Conservation (phyloP, 2,797 vertebrate genomes). For the Parauchenoglanis ngamensis region DNA sequence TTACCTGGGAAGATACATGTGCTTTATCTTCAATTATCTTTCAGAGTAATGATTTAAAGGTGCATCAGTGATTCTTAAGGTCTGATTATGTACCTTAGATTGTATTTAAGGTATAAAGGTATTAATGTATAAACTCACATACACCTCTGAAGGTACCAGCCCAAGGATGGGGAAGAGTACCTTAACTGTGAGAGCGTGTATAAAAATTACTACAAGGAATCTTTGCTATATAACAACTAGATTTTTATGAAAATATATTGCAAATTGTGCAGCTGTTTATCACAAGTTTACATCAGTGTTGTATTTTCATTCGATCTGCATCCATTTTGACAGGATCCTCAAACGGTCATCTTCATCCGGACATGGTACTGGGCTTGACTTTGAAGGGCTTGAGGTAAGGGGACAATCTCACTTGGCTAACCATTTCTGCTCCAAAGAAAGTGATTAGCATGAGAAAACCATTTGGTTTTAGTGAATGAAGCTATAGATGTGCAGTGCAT, state of each 20-base stretch:
- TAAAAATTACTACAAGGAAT: neutral
- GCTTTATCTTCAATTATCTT: neutral
- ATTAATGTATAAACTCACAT: neutral
- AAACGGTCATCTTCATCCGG: conserved; percentile 43
- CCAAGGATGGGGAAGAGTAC: neutral
- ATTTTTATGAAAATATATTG: neutral
- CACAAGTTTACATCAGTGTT: conserved; percentile 14
- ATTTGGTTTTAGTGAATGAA: conserved; percentile 34
- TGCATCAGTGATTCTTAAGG: neutral
- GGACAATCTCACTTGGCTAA: conserved; percentile 32
- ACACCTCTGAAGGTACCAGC: neutral
- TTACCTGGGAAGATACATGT: neutral
- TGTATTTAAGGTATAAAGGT: neutral
- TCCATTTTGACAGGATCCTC: conserved; percentile 24
- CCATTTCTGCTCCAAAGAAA: conserved; percentile 41
- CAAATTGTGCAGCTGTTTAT: neutral
- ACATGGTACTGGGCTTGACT: conserved; percentile 54
- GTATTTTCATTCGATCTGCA: conserved; percentile 4
- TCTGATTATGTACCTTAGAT: neutral
- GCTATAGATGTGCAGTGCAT: conserved; percentile 40
- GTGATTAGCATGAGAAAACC: conserved; percentile 60
- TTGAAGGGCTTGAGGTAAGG: conserved; percentile 19
- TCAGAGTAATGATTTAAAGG: neutral
- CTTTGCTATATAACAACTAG: neutral
- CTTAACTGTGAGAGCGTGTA: neutral